Conservation (phyloP, 2,797 vertebrate genomes). For the Urosaurus nigricauda region DNA sequence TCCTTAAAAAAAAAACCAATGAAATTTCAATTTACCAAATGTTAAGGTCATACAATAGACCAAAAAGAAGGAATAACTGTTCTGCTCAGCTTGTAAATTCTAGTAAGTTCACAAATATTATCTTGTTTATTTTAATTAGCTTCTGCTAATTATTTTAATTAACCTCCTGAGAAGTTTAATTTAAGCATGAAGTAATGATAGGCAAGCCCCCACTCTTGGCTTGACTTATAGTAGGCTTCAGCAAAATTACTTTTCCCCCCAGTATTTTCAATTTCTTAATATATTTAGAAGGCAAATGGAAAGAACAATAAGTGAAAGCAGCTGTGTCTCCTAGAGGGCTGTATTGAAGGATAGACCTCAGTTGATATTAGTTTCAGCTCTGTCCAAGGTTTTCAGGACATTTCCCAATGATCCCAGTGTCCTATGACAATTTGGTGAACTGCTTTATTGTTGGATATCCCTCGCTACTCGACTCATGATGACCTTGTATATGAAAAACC, state of each 20-base stretch:
- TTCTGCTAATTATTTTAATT: conserved; percentile 30
- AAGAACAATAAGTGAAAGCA: neutral
- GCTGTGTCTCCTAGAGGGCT: too few relatives aligned
- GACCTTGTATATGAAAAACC: too few relatives aligned
- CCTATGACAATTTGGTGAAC: neutral
- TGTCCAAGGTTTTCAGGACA: neutral
- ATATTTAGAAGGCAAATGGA: neutral
- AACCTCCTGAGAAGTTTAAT: conserved; percentile 21
- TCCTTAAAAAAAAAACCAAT: neutral
- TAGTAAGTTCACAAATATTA: conserved; percentile 14
- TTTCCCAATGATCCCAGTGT: neutral
- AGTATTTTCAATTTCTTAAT: too few relatives aligned
- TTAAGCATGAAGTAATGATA: neutral
- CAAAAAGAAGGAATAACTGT: neutral
- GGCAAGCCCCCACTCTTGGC: neutral
- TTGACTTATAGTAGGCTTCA: neutral
- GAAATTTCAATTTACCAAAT: conserved; percentile 8
- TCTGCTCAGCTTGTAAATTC: neutral
- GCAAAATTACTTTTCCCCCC: neutral
- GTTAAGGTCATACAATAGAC: neutral
- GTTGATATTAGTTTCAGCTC: neutral
- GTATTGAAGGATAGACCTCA: neutral
- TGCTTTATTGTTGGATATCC: neutral
- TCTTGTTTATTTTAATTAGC: conserved; percentile 18
- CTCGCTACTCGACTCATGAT: too few relatives aligned